phyloP scores from a whole-genome alignment of 2,113 vertebrate genomes.

The Polyodon spathula region DNA sequence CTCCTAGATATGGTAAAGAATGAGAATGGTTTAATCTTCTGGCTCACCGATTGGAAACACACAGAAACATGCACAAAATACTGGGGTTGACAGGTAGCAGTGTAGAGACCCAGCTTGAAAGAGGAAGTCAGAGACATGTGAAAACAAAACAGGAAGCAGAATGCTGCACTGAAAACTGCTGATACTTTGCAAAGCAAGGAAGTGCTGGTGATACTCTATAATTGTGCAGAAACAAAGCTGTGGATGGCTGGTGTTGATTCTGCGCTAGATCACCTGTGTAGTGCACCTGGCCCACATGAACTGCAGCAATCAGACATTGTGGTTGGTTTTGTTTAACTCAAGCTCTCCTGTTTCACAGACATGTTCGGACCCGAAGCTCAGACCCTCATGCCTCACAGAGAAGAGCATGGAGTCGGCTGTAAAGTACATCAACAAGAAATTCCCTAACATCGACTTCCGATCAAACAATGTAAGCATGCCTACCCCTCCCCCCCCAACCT shows the following conservation, averaged over 20 bases:
- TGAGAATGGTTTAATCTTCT: no score
- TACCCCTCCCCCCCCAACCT: not conserved
- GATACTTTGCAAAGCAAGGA: conserved; percentile 19
- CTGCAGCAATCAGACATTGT: not conserved
- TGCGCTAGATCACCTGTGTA: not conserved
- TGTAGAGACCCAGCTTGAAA: no score
- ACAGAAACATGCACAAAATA: not conserved
- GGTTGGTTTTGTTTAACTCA: not conserved
- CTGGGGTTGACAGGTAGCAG: no score
- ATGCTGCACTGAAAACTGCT: no score
- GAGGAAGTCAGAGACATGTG: no score
- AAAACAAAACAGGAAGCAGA: conserved; percentile 56
- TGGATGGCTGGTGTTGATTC: no score
- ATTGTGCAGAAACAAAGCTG: no score
- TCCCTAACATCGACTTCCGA: conserved; percentile 76
- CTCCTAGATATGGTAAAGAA: no score
- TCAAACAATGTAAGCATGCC: conserved; percentile 65
- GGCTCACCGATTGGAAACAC: no score
- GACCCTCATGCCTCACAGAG: conserved; percentile 62
- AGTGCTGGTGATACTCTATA: no score
- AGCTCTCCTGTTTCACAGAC: conserved; percentile 43
- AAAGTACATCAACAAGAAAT: conserved; percentile 87
- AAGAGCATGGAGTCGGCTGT: conserved; percentile 75
- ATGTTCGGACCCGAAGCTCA: conserved; percentile 66
- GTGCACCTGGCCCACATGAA: not conserved